Conservation (phyloP, 2,797 vertebrate species). For the Pseudochirops cupreus region DNA sequence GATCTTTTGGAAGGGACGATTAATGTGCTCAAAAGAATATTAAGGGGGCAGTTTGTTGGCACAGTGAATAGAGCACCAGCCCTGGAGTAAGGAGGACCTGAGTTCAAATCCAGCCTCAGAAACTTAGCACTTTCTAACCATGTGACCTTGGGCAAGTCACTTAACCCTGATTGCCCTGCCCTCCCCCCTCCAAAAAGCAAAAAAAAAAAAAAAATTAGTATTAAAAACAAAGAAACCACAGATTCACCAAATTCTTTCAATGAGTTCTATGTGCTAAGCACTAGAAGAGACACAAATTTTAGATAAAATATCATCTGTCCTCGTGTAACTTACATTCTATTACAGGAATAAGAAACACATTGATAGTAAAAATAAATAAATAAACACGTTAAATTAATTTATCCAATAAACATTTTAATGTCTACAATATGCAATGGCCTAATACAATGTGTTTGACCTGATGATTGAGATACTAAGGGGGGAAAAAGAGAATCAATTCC, state of each 20-base stretch:
- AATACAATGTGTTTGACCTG: neutral
- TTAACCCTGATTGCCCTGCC: too few relatives aligned
- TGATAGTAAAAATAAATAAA: neutral
- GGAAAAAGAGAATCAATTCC: neutral
- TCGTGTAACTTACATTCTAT: neutral
- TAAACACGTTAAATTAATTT: neutral
- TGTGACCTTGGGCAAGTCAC: too few relatives aligned
- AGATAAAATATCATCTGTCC: neutral
- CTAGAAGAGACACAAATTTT: neutral
- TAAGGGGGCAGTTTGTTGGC: neutral
- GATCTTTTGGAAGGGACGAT: neutral
- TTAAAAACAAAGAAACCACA: too few relatives aligned
- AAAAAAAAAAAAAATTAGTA: too few relatives aligned
- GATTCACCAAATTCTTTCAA: neutral
- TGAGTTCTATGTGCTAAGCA: neutral
- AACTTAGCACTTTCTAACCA: too few relatives aligned
- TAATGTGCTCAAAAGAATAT: neutral
- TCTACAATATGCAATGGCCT: neutral
- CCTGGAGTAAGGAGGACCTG: too few relatives aligned
- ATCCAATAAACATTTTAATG: neutral
- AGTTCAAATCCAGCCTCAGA: too few relatives aligned
- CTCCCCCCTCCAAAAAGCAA: too few relatives aligned
- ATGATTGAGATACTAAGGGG: neutral
- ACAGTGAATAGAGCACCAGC: too few relatives aligned
- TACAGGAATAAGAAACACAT: neutral